phyloP scores from a whole-genome alignment of 2,888 invertebrate genomes.

The Cacoxenus indagator region DNA sequence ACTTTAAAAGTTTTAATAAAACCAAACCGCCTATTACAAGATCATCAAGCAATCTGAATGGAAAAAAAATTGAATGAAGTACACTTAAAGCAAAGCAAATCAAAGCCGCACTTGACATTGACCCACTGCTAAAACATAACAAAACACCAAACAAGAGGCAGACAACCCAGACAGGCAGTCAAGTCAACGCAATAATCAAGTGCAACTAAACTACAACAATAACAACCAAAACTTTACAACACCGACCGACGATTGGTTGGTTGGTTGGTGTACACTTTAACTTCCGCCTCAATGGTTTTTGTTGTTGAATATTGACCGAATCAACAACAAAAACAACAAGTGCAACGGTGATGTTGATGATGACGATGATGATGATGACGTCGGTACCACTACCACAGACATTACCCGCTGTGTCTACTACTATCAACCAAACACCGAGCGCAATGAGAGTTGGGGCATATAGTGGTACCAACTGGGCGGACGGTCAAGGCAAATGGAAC shows the following conservation, averaged over 20 bases:
- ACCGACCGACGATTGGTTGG: no score
- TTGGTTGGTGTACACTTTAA: background rate
- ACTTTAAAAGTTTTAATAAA: no score
- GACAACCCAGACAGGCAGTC: background rate
- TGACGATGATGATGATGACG: background rate
- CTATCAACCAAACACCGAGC: background rate
- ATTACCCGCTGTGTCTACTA: background rate
- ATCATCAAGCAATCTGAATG: no score
- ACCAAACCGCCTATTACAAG: no score
- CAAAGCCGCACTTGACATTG: slow-evolving; percentile 4
- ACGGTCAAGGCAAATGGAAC: background rate
- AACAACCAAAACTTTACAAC: background rate
- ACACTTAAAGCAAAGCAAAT: background rate
- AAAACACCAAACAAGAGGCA: background rate
- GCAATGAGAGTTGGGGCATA: background rate
- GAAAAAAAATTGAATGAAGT: background rate
- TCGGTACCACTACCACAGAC: background rate
- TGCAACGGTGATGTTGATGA: background rate
- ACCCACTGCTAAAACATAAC: background rate
- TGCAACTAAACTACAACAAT: background rate
- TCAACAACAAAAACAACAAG: background rate
- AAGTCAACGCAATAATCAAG: background rate
- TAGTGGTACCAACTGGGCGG: background rate
- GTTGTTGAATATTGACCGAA: slow-evolving; percentile 10
- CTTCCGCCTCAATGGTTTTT: slow-evolving; percentile 9